Conservation (phyloP, 1,140 invertebrate genomes). For the Rhyzopertha dominica region DNA sequence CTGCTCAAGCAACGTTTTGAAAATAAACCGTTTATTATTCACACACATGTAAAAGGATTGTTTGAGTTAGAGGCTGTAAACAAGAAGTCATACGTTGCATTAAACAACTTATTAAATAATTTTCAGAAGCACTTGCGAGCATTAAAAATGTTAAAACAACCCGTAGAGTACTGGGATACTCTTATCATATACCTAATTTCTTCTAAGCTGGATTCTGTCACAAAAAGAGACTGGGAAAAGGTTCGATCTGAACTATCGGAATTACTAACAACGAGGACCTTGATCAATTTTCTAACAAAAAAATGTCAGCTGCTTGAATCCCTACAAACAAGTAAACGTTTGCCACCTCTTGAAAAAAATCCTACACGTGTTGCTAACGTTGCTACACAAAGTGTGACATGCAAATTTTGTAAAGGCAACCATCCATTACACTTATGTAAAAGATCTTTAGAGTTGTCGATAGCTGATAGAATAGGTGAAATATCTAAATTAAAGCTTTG, state of each 20-base stretch:
- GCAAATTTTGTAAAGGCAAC: too few relatives aligned
- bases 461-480: too few relatives aligned
- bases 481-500: too few relatives aligned
- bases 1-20: conserved; percentile 32
- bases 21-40: conserved; percentile 29
- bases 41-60: conserved; percentile 29
- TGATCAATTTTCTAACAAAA: too few relatives aligned
- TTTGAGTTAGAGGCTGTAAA: conserved; percentile 21
- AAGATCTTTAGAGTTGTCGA: too few relatives aligned
- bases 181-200: conserved; percentile 21
- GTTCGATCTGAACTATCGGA: neutral
- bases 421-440: too few relatives aligned
- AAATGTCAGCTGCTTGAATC: too few relatives aligned
- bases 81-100: conserved; percentile 20
- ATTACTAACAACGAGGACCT: too few relatives aligned
- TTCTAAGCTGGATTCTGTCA: conserved; percentile 20
- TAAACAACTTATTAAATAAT: conserved; percentile 19
- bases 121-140: conserved; percentile 22
- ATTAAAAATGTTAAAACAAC: conserved; percentile 20
- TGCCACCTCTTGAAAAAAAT: too few relatives aligned
- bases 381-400: too few relatives aligned
- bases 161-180: conserved; percentile 18
- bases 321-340: too few relatives aligned
- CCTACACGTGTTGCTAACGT: too few relatives aligned
- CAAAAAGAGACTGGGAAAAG: conserved; percentile 24